Conservation (phyloP, 1,140 invertebrate species). For the Grapholita molesta region DNA sequence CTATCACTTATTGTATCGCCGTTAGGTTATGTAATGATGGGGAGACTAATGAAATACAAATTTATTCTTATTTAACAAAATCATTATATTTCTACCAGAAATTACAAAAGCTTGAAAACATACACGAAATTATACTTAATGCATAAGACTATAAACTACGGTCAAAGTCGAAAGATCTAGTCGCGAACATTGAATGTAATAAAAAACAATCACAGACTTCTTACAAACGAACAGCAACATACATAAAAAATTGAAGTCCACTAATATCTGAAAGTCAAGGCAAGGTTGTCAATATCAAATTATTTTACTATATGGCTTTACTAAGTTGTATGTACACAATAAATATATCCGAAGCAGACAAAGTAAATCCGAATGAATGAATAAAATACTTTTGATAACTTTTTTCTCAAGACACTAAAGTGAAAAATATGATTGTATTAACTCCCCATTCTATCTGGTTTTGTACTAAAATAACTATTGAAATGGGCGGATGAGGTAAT, state of each 20-base stretch:
- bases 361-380: too few relatives aligned
- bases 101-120: conserved; percentile 12
- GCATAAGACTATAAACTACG: conserved; percentile 1
- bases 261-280: neutral
- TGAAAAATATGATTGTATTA: too few relatives aligned
- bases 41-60: neutral
- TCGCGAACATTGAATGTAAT: neutral
- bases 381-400: too few relatives aligned
- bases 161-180: neutral
- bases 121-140: conserved; percentile 13
- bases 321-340: neutral
- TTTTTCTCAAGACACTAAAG: too few relatives aligned
- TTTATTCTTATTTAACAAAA: conserved; percentile 1
- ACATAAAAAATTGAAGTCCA: neutral
- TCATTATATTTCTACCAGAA: conserved; percentile 1
- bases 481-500: too few relatives aligned
- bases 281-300: neutral
- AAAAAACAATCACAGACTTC: conserved; percentile 7
- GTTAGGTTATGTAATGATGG: neutral
- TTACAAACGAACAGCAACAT: conserved; percentile 2
- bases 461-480: too few relatives aligned
- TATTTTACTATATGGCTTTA: neutral
- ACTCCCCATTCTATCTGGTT: too few relatives aligned
- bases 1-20: too few relatives aligned
- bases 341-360: too few relatives aligned